Evolutionary conservation across 2,888 invertebrate species (phyloP), one percentile per base, ranked within the genome.

Genomic region (Thereva nobilitata): DNA sequence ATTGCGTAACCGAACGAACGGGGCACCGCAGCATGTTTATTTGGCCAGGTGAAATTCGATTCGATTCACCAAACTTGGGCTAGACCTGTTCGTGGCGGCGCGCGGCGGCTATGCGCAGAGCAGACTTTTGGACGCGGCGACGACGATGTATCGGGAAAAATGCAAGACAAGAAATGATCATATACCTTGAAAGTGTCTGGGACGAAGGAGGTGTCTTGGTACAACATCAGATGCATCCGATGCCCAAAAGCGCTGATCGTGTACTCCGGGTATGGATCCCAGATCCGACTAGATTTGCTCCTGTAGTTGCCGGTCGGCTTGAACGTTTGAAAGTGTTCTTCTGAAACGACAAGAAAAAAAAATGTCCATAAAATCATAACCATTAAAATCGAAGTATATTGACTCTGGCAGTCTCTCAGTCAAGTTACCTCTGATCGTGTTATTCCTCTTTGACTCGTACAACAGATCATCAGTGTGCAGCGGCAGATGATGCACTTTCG

Each of bases 251-350:
- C 88, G 44, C 83, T 82, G 68, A 90, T 85, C 74, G 84, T 84
- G 76, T 90, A 90, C 72, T 87, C 84, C 2, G 89, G 89, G 81
- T 89, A 88, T 4, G 88, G 87, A 76, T 90, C 89, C 89, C 90
- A 90, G 61, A 87, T 82, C 73, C 84, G 82, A 45, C 86, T 86
- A 55, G 83, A 80, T 71, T 83, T 83, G 71, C 84, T 86, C 45
- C 88, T 83, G 77, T 86, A 89, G 75, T 88, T 87, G 10, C 88
- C 88, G 66, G 86, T 87, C 76, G 86, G 84, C 74, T 86, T 86
- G 68, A 79, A 80, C 54, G 79, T 78, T 55, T 82, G 75, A 68
- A 76, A 74, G 68, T 79, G 79, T 71, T 76, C 77, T 38, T 65
- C 56, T 55, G 61, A n/a, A 37, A 23, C 23, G n/a, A n/a, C n/a